Conservation (phyloP, 2,113 vertebrate species). For the Fulica atra region DNA sequence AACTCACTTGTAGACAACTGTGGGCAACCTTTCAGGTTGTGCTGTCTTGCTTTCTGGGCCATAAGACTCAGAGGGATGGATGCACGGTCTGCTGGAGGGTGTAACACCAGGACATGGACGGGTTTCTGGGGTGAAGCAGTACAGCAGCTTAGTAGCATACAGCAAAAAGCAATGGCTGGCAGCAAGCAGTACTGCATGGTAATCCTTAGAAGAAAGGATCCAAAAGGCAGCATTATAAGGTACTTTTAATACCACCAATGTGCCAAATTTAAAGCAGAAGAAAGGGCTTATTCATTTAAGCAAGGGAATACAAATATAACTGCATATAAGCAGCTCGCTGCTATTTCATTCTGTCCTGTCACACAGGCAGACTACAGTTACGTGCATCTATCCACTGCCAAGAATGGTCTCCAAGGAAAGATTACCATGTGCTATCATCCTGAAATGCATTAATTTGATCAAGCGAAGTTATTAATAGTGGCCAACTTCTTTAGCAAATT, state of each 20-base stretch:
- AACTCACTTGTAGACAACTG: neutral
- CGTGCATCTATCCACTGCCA: neutral
- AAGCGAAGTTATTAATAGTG: slow-evolving; percentile 27
- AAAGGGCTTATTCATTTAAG: neutral
- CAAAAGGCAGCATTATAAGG: neutral
- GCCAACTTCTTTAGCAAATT: neutral
- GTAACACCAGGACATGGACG: neutral
- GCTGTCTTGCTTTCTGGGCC: neutral
- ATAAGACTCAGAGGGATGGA: neutral
- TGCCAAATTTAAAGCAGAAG: neutral
- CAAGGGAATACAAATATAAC: neutral
- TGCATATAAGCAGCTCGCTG: neutral
- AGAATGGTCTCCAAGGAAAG: slow-evolving; percentile 4
- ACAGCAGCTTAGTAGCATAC: neutral
- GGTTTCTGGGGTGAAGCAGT: neutral
- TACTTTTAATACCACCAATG: neutral
- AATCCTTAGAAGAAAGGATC: neutral
- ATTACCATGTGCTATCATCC: neutral
- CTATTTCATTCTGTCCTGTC: neutral
- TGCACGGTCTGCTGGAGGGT: neutral
- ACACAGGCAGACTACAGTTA: neutral
- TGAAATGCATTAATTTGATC: slow-evolving; percentile 13
- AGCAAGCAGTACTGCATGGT: neutral
- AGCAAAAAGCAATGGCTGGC: neutral
- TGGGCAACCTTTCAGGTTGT: neutral